Percentiles rank a stretch among this genome's conserved stretches.
Conservation (phyloP, 2,113 vertebrate genomes). For the Isurus oxyrinchus region DNA sequence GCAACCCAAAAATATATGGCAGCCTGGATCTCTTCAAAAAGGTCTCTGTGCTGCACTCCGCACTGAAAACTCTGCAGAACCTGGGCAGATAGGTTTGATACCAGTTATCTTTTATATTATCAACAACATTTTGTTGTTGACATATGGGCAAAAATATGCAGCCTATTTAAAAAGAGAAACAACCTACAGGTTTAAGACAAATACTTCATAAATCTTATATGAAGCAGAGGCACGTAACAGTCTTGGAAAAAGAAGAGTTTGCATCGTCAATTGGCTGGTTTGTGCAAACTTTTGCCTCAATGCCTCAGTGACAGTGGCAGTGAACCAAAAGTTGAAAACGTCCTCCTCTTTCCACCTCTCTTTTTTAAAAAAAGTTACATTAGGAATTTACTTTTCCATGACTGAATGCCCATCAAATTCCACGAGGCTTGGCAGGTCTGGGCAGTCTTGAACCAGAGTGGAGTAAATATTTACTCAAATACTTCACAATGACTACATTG, state of each 20-base stretch:
- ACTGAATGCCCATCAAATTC: constrained; percentile 13
- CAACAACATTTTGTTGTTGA: background rate
- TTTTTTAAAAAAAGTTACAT: background rate
- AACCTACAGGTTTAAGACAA: background rate
- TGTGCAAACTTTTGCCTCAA: background rate
- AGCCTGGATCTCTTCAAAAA: background rate
- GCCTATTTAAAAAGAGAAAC: background rate
- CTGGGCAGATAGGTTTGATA: background rate
- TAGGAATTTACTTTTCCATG: background rate
- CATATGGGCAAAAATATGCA: background rate
- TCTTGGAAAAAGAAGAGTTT: background rate
- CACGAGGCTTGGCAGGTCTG: background rate
- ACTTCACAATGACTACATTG: background rate
- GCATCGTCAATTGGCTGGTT: background rate
- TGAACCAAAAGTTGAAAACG: background rate
- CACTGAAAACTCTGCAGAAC: background rate
- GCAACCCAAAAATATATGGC: background rate
- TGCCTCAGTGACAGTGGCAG: background rate
- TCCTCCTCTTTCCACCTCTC: background rate
- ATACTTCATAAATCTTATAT: background rate
- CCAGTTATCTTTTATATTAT: background rate
- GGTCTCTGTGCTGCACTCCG: background rate
- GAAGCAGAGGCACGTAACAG: background rate
- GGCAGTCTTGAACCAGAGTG: constrained; percentile 7
- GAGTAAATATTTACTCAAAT: constrained; percentile 9